phyloP scores from a whole-genome alignment of 2,113 vertebrate genomes.

The Caranx ignobilis region DNA sequence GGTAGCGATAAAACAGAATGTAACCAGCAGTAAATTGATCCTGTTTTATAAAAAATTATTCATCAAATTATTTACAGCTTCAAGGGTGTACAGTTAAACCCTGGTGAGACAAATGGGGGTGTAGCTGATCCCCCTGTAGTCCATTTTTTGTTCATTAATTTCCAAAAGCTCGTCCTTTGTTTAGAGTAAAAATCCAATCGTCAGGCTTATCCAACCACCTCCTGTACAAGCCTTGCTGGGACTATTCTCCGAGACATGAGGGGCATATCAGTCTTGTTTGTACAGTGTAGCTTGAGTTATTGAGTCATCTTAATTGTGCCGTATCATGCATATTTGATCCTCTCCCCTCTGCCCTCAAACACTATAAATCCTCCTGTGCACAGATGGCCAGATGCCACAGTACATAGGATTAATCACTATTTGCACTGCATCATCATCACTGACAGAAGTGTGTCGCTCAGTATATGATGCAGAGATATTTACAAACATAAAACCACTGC shows the following conservation, averaged over 20 bases:
- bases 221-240: neutral
- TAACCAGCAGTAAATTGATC: too few species aligned
- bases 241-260: neutral
- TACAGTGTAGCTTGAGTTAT: constrained; percentile 35
- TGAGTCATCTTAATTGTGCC: constrained; percentile 57
- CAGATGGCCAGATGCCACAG: constrained; percentile 68
- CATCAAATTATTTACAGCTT: too few species aligned
- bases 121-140: neutral
- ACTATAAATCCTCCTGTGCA: constrained; percentile 51
- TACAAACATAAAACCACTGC: constrained; percentile 35
- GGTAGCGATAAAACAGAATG: too few species aligned
- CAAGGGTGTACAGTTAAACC: neutral
- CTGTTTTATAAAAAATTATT: too few species aligned
- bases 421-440: constrained; percentile 45
- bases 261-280: constrained; percentile 23
- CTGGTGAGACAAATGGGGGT: neutral
- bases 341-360: constrained; percentile 46
- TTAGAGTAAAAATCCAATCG: neutral
- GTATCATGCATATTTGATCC: constrained; percentile 71
- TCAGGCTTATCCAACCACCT: neutral
- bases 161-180: neutral
- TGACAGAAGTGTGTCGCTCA: constrained; percentile 32
- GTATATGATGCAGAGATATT: constrained; percentile 39
- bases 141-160: neutral
- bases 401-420: constrained; percentile 60